Conservation (phyloP, 2,888 invertebrate species). For the Melikaiella ostensackeni region DNA sequence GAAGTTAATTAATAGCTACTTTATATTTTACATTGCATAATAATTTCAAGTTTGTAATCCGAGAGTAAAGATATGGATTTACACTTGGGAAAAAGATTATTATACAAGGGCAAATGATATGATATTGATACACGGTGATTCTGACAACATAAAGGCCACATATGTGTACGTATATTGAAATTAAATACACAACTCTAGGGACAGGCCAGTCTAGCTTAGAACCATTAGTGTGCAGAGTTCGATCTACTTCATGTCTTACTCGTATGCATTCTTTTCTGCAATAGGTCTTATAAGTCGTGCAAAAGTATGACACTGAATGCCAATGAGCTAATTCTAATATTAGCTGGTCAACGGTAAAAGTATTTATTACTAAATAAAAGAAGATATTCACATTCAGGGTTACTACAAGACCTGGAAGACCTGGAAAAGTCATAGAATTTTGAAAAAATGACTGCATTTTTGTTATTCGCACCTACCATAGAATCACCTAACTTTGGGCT, state of each 20-base stretch:
- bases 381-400: background rate
- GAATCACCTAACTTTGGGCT: too few species aligned
- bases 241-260: constrained; percentile 53
- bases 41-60: background rate
- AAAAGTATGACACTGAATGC: constrained; percentile 35
- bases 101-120: constrained; percentile 41
- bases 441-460: too few species aligned
- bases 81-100: constrained; percentile 24
- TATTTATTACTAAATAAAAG: background rate
- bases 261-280: constrained; percentile 48
- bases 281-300: constrained; percentile 28
- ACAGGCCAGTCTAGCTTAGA: constrained; percentile 40
- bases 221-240: constrained; percentile 42
- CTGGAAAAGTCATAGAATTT: too few species aligned
- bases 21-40: background rate
- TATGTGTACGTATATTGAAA: constrained; percentile 29
- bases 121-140: constrained; percentile 44
- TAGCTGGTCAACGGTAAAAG: constrained; percentile 4
- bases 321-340: constrained; percentile 35
- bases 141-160: constrained; percentile 45
- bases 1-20: background rate
- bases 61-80: constrained; percentile 10
- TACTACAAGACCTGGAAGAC: too few species aligned
- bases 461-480: too few species aligned
- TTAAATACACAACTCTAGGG: background rate